Evolutionary conservation across 2,113 vertebrate species (phyloP).

Genomic region (Myotis yumanensis): DNA sequence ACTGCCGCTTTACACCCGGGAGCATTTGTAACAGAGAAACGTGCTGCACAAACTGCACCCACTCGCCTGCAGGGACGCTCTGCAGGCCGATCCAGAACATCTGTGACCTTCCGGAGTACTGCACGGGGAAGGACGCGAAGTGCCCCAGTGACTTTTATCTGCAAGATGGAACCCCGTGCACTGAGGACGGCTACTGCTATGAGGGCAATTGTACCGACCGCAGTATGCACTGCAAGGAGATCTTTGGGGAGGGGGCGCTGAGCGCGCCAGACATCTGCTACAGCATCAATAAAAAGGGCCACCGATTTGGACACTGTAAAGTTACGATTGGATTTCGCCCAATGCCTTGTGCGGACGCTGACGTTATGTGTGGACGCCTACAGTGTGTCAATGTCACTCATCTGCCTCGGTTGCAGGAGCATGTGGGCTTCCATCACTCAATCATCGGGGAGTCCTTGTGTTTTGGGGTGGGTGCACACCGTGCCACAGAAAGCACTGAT

Average conservation of each 20-base stretch:
- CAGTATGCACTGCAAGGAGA: slow-evolving; percentile 82
- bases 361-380: slow-evolving; percentile 67
- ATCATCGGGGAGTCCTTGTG: neutral
- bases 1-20: neutral
- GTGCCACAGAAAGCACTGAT: neutral
- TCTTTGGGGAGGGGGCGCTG: slow-evolving; percentile 83
- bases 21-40: slow-evolving; percentile 58
- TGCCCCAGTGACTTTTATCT: slow-evolving; percentile 86
- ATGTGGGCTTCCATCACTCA: slow-evolving; percentile 72
- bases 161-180: slow-evolving; percentile 88
- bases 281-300: slow-evolving; percentile 59
- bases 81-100: slow-evolving; percentile 83
- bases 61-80: slow-evolving; percentile 77
- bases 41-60: slow-evolving; percentile 76
- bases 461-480: slow-evolving; percentile 67
- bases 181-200: slow-evolving; percentile 85
- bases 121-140: slow-evolving; percentile 77
- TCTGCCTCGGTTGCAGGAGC: slow-evolving; percentile 68
- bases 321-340: no score
- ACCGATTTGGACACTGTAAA: slow-evolving; percentile 72
- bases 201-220: slow-evolving; percentile 87
- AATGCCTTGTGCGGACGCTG: neutral
- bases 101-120: slow-evolving; percentile 92
- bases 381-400: slow-evolving; percentile 73
- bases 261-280: slow-evolving; percentile 58